phyloP scores from a whole-genome alignment of 2,888 invertebrate species.

The Tipula vernalis region DNA sequence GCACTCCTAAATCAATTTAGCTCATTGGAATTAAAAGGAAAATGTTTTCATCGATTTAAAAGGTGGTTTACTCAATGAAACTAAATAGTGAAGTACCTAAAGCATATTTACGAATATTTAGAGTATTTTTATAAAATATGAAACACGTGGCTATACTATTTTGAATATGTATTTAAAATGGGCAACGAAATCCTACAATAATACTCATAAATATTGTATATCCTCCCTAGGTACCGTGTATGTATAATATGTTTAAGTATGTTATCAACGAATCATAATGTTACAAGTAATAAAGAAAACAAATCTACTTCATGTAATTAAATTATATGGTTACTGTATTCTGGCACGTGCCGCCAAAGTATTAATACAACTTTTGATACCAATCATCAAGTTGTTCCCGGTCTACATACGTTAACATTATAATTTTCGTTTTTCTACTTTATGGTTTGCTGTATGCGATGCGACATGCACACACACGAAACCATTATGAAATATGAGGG shows the following conservation, averaged over 20 bases:
- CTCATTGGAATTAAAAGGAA: background rate
- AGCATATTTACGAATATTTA: background rate
- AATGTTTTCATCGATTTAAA: background rate
- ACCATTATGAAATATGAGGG: background rate
- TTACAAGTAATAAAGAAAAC: background rate
- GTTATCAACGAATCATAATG: background rate
- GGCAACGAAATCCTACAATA: background rate
- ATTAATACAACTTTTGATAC: background rate
- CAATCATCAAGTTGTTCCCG: background rate
- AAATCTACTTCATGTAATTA: background rate
- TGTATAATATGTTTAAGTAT: too few relatives aligned
- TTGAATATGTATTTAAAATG: background rate
- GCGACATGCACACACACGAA: background rate
- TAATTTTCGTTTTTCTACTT: background rate
- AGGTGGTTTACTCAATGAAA: background rate
- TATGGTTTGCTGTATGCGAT: background rate
- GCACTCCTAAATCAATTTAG: background rate
- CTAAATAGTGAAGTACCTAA: background rate
- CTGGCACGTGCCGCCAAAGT: background rate
- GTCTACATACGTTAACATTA: background rate
- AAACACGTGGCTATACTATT: background rate
- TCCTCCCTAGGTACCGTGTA: background rate
- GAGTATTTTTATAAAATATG: background rate
- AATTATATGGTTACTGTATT: background rate
- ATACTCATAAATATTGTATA: background rate